Evolutionary conservation across 2,888 invertebrate genomes (phyloP).

Genomic region (Drosophila limbata): DNA sequence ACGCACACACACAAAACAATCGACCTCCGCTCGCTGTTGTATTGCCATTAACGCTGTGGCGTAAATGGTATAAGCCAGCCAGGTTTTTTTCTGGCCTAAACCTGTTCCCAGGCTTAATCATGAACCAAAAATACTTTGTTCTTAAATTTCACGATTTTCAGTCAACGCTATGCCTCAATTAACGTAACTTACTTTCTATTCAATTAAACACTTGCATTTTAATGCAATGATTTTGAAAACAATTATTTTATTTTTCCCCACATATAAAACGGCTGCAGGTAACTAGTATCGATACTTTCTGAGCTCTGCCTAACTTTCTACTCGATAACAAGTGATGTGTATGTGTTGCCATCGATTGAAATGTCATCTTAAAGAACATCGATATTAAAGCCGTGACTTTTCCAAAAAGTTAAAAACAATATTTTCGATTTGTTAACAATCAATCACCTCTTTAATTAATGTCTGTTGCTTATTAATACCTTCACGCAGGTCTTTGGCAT

Average conservation of each 20-base stretch:
- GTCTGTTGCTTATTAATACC: slow-evolving; percentile 71
- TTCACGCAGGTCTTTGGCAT: slow-evolving; percentile 70
- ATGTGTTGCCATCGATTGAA: slow-evolving; percentile 15
- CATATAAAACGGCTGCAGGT: slow-evolving; percentile 67
- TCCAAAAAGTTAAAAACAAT: not conserved
- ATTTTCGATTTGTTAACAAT: slow-evolving; percentile 30
- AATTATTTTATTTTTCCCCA: slow-evolving; percentile 59
- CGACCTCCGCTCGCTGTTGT: slow-evolving; percentile 73
- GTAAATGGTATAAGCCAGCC: slow-evolving; percentile 79
- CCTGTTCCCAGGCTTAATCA: slow-evolving; percentile 75
- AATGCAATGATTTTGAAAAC: slow-evolving; percentile 58
- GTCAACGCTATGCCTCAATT: not conserved
- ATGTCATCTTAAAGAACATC: slow-evolving; percentile 20
- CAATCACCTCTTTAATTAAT: slow-evolving; percentile 55
- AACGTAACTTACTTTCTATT: slow-evolving; percentile 51
- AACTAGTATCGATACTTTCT: slow-evolving; percentile 58
- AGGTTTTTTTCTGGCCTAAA: slow-evolving; percentile 79
- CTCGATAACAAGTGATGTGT: slow-evolving; percentile 45
- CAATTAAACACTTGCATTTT: slow-evolving; percentile 57
- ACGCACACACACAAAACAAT: slow-evolving; percentile 69
- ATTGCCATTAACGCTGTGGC: slow-evolving; percentile 73
- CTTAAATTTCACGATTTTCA: slow-evolving; percentile 7
- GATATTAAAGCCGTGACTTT: slow-evolving; percentile 7
- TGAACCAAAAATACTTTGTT: slow-evolving; percentile 21
- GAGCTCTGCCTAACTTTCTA: slow-evolving; percentile 41